Conservation (phyloP, 2,888 invertebrate genomes). For the Morpho achilles region DNA sequence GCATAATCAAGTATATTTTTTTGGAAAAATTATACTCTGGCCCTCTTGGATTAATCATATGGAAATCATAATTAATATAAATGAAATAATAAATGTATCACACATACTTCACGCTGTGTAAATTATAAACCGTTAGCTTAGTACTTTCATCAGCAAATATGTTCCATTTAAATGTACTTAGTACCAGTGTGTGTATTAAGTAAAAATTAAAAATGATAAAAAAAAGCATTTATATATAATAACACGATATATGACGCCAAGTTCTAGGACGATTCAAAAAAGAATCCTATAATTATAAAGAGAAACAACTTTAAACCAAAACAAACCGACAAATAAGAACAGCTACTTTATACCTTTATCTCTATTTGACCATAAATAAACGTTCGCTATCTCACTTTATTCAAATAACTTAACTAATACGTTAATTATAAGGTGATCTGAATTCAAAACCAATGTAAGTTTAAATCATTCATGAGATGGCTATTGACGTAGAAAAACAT, state of each 20-base stretch:
- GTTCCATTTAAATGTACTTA: too few relatives aligned
- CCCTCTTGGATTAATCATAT: too few relatives aligned
- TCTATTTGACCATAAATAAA: constrained; percentile 28
- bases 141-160: too few relatives aligned
- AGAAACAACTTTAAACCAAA: constrained; percentile 23
- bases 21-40: too few relatives aligned
- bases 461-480: constrained; percentile 28
- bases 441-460: constrained; percentile 27
- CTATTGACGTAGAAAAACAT: constrained; percentile 28
- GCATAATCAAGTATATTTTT: too few relatives aligned
- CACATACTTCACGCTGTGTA: too few relatives aligned
- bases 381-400: constrained; percentile 26
- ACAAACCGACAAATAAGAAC: constrained; percentile 29
- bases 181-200: too few relatives aligned
- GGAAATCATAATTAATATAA: too few relatives aligned
- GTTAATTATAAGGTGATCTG: constrained; percentile 22
- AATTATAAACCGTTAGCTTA: too few relatives aligned
- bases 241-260: too few relatives aligned
- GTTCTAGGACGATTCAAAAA: too few relatives aligned
- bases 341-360: constrained; percentile 29
- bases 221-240: constrained; percentile 2
- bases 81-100: too few relatives aligned
- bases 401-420: constrained; percentile 26
- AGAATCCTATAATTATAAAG: constrained; percentile 19
- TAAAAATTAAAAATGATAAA: constrained; percentile 19